phyloP scores from a whole-genome alignment of 2,797 vertebrate genomes.

The Aeoliscus strigatus region DNA sequence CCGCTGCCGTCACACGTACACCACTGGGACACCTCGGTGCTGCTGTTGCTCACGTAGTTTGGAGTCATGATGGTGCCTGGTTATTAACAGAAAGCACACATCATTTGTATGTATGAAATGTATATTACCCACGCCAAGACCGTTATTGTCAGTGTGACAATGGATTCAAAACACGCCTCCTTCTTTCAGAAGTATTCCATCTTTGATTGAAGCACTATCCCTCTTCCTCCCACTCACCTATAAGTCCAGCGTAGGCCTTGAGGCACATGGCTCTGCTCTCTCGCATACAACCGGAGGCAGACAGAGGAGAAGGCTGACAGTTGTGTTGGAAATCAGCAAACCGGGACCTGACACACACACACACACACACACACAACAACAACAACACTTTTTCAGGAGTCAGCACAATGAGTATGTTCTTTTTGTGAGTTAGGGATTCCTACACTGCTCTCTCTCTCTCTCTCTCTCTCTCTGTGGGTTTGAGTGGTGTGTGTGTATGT shows the following conservation, averaged over 20 bases:
- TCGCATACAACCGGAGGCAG: slow-evolving; percentile 78
- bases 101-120: too few relatives aligned
- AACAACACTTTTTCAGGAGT: slow-evolving; percentile 22
- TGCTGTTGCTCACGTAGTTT: slow-evolving; percentile 91
- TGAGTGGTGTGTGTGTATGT: too few relatives aligned
- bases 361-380: slow-evolving; percentile 14
- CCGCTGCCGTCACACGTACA: slow-evolving; percentile 92
- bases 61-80: slow-evolving; percentile 95
- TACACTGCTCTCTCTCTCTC: too few relatives aligned
- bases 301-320: slow-evolving; percentile 80
- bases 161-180: too few relatives aligned
- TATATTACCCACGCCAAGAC: too few relatives aligned
- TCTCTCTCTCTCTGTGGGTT: too few relatives aligned
- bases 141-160: too few relatives aligned
- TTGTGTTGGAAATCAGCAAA: slow-evolving; percentile 92
- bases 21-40: slow-evolving; percentile 86
- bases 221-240: slow-evolving; percentile 78
- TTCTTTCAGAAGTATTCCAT: slow-evolving; percentile 3
- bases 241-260: slow-evolving; percentile 91
- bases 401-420: slow-evolving; percentile 15
- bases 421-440: slow-evolving; percentile 28
- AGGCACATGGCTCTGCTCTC: slow-evolving; percentile 84
- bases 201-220: slow-evolving; percentile 11
- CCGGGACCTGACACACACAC: slow-evolving; percentile 79
- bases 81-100: slow-evolving; percentile 9